phyloP scores from a whole-genome alignment of 2,113 vertebrate species.

The Electrona antarctica region DNA sequence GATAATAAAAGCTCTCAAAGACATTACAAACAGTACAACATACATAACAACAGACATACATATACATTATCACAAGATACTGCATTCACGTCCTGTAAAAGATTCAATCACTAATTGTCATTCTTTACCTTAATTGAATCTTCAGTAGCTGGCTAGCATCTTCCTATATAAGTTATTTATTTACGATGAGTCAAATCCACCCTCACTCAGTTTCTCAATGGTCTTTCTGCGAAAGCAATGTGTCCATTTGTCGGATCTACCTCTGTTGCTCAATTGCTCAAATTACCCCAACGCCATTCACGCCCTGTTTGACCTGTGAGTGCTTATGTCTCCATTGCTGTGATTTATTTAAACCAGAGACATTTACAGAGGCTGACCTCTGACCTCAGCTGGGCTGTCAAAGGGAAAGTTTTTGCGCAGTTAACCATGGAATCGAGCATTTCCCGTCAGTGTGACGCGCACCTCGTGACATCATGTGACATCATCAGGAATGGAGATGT shows the following conservation, averaged over 20 bases:
- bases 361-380: slow-evolving; percentile 20
- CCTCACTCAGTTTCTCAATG: neutral
- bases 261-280: slow-evolving; percentile 16
- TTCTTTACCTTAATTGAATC: too few species aligned
- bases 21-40: too few species aligned
- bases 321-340: slow-evolving; percentile 45
- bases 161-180: neutral
- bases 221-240: neutral
- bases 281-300: slow-evolving; percentile 1
- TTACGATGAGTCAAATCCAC: slow-evolving; percentile 8
- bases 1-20: too few species aligned
- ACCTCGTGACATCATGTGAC: too few species aligned
- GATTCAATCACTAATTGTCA: too few species aligned
- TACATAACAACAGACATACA: too few species aligned
- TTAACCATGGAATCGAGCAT: too few species aligned
- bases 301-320: slow-evolving; percentile 8
- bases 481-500: too few species aligned
- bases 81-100: too few species aligned
- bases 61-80: too few species aligned
- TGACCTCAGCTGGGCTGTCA: slow-evolving; percentile 27
- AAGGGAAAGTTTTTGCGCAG: neutral
- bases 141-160: neutral
- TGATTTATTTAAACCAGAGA: slow-evolving; percentile 42
- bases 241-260: neutral
- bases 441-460: too few species aligned